These are phyloP conservation scores for Eurosta solidaginis DNA, from an alignment of 1,140 invertebrate species.

Conservation along the genomic window DNA sequence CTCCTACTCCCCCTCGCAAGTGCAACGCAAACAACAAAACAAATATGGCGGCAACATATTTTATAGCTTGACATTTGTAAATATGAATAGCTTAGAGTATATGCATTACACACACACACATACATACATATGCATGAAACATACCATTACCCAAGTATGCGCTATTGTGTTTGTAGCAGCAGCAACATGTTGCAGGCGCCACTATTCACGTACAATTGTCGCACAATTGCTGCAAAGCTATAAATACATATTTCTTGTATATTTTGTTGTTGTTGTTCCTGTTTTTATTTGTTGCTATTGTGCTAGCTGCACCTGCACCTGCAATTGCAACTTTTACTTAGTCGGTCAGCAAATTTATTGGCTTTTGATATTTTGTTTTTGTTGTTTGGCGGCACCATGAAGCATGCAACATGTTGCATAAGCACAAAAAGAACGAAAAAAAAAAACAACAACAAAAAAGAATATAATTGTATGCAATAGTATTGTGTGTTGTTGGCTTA, in stretches of 20 bases:
- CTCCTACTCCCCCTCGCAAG: neutral
- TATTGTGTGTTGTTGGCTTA: neutral
- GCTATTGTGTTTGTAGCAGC: neutral
- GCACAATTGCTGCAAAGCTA: neutral
- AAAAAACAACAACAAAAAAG: neutral
- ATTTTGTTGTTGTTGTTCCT: neutral
- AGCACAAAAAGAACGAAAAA: neutral
- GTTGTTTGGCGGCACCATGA: slow-evolving; percentile 19
- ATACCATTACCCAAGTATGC: neutral
- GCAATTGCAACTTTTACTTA: slow-evolving; percentile 21
- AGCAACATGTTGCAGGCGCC: slow-evolving; percentile 10
- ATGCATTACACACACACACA: neutral
- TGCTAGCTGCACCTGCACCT: slow-evolving; percentile 2
- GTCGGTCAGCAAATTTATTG: slow-evolving; percentile 13
- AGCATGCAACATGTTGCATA: neutral
- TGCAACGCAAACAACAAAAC: no score
- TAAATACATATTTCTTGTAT: neutral
- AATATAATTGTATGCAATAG: slow-evolving; percentile 23
- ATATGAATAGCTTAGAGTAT: neutral
- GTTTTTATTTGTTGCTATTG: neutral
- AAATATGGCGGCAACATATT: slow-evolving; percentile 24
- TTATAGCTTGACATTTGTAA: slow-evolving; percentile 23
- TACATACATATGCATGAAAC: neutral
- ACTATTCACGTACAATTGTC: slow-evolving; percentile 8
- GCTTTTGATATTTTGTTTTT: slow-evolving; percentile 5